Evolutionary conservation across 2,797 vertebrate genomes (phyloP).

Genomic region (Choloepus didactylus): DNA sequence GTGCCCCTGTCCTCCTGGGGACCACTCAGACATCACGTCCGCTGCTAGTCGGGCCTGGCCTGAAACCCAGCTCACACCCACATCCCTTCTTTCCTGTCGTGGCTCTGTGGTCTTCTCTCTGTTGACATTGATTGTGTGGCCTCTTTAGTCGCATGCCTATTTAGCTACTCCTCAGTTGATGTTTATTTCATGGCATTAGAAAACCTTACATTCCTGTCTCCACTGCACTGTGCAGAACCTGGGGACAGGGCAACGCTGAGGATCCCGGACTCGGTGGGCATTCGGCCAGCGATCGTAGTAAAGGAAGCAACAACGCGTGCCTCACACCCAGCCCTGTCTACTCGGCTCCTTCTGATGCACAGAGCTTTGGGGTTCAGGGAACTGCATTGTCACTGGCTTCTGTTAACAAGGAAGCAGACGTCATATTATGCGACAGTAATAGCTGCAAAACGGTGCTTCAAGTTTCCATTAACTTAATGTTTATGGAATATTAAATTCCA

Average conservation of each 20-base stretch:
- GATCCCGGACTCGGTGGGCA: not conserved
- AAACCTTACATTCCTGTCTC: not conserved
- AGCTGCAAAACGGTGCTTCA: not conserved
- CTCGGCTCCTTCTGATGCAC: not conserved
- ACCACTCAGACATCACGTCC: not conserved
- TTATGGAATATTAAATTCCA: not conserved
- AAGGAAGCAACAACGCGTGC: accelerated
- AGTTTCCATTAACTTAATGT: not conserved
- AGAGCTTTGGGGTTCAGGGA: not conserved
- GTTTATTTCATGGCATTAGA: not conserved
- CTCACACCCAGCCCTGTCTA: not conserved
- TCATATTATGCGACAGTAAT: not conserved
- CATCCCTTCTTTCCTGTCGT: not conserved
- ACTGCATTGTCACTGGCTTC: not conserved
- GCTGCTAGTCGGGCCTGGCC: not conserved
- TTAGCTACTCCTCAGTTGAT: not conserved
- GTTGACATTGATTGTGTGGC: not conserved
- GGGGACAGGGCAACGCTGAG: not conserved
- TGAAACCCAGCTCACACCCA: not conserved
- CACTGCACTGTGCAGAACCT: not conserved
- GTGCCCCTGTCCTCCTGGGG: not conserved
- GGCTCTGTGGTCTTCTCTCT: not conserved
- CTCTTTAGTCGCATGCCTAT: not conserved
- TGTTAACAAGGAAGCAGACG: not conserved
- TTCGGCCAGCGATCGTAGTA: not conserved